Percentiles rank a stretch among this genome's conserved stretches.
These are phyloP conservation scores for Geophilus truncorum DNA, from an alignment of 2,888 invertebrate species.

Conservation along the genomic window DNA sequence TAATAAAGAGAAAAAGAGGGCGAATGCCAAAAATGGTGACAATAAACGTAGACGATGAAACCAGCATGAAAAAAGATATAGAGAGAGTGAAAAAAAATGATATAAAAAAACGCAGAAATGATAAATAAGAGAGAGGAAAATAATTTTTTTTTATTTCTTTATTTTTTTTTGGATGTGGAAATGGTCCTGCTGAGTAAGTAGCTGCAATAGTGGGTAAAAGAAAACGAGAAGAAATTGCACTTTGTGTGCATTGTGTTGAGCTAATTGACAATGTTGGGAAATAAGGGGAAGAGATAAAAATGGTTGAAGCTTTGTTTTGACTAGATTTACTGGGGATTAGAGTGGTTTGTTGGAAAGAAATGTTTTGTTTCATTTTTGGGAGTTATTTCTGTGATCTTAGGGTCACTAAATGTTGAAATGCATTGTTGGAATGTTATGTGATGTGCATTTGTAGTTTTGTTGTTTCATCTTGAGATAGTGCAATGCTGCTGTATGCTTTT, in stretches of 20 bases:
- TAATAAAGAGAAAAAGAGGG: background rate
- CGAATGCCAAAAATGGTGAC: background rate
- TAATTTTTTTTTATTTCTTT: no score
- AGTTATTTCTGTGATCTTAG: no score
- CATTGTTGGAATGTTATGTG: no score
- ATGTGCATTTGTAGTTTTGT: no score
- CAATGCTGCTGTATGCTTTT: no score
- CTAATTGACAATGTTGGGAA: conserved; percentile 10
- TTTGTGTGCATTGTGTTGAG: background rate
- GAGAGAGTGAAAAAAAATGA: background rate
- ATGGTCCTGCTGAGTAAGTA: background rate
- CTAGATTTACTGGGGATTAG: background rate
- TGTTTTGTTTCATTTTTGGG: no score
- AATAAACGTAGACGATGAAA: background rate
- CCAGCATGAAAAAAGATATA: background rate
- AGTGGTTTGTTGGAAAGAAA: background rate
- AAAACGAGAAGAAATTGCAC: background rate
- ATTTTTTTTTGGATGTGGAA: background rate
- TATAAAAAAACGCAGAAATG: background rate
- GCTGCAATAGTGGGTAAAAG: background rate
- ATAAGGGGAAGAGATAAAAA: background rate
- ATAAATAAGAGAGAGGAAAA: background rate
- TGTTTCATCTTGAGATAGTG: no score
- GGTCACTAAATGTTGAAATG: no score
- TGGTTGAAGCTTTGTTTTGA: background rate